Percentiles rank a stretch among this genome's conserved stretches.
phyloP scores from a whole-genome alignment of 1,140 invertebrate genomes.

The Scaptomyza montana region DNA sequence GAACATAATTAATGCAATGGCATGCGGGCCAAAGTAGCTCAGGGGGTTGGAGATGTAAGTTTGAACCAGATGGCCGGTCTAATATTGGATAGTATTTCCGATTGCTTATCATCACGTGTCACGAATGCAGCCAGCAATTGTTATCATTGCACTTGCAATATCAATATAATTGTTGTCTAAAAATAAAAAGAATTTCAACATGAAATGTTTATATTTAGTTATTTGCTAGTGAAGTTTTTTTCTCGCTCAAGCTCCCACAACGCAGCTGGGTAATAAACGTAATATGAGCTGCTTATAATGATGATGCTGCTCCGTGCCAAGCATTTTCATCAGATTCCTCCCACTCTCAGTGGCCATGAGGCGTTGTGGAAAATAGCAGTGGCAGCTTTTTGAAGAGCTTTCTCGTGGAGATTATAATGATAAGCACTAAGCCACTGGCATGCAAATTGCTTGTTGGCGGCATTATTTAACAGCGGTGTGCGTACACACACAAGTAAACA shows the following conservation, averaged over 20 bases:
- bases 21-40: slow-evolving; percentile 17
- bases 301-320: slow-evolving; percentile 11
- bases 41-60: neutral
- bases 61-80: slow-evolving; percentile 10
- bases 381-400: slow-evolving; percentile 27
- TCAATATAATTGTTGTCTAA: slow-evolving; percentile 43
- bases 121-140: slow-evolving; percentile 28
- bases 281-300: slow-evolving; percentile 38
- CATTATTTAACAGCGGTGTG: slow-evolving; percentile 44
- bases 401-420: slow-evolving; percentile 47
- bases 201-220: slow-evolving; percentile 42
- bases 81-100: slow-evolving; percentile 2
- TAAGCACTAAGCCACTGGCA: slow-evolving; percentile 48
- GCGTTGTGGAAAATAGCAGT: slow-evolving; percentile 5
- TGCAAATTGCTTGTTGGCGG: slow-evolving; percentile 54
- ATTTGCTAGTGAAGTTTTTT: neutral
- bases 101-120: slow-evolving; percentile 37
- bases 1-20: slow-evolving; percentile 41
- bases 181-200: slow-evolving; percentile 36
- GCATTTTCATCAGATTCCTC: slow-evolving; percentile 3
- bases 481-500: slow-evolving; percentile 3
- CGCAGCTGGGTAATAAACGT: slow-evolving; percentile 43
- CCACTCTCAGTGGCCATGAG: neutral
- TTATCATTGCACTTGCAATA: slow-evolving; percentile 31
- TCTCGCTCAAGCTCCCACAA: neutral